These are phyloP conservation scores for Drosophila dives DNA, from an alignment of 2,888 invertebrate genomes.

Conservation along the genomic window DNA sequence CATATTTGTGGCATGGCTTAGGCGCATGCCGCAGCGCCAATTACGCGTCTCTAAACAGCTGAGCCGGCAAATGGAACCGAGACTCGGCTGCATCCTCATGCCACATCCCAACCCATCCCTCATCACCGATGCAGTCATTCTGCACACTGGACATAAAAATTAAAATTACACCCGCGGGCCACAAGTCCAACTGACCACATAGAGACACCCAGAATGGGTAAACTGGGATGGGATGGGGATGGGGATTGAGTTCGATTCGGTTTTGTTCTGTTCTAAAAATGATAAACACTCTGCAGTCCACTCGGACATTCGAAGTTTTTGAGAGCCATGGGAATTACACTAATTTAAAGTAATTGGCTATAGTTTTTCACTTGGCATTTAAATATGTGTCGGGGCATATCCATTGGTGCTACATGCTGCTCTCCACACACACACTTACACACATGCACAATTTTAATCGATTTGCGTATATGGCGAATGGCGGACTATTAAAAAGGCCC, in stretches of 20 bases:
- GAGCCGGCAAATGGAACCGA: slow-evolving; percentile 34
- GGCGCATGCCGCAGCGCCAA: slow-evolving; percentile 68
- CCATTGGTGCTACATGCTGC: slow-evolving; percentile 41
- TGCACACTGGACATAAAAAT: slow-evolving; percentile 73
- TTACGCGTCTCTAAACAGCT: slow-evolving; percentile 75
- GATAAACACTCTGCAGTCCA: slow-evolving; percentile 48
- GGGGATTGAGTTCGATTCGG: slow-evolving; percentile 11
- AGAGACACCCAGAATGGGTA: slow-evolving; percentile 18
- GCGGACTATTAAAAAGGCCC: slow-evolving; percentile 74
- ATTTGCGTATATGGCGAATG: slow-evolving; percentile 83
- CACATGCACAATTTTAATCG: slow-evolving; percentile 82
- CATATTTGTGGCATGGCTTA: slow-evolving; percentile 47
- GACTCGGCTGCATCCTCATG: slow-evolving; percentile 1
- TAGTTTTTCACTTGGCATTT: slow-evolving; percentile 83
- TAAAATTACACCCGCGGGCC: slow-evolving; percentile 83
- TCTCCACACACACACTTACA: slow-evolving; percentile 4
- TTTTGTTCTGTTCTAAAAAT: slow-evolving; percentile 39
- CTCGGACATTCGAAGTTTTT: slow-evolving; percentile 28
- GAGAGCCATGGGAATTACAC: slow-evolving; percentile 83
- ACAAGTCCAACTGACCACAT: slow-evolving; percentile 23
- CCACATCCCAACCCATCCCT: neutral
- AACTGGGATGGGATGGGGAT: neutral
- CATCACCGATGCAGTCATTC: neutral
- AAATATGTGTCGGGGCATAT: slow-evolving; percentile 70
- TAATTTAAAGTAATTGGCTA: slow-evolving; percentile 84